A percentile compares a stretch with the other conserved stretches of the same genome.
These are phyloP conservation scores for Chydorus sphaericus DNA, from an alignment of 2,888 invertebrate genomes.

Conservation along the genomic window DNA sequence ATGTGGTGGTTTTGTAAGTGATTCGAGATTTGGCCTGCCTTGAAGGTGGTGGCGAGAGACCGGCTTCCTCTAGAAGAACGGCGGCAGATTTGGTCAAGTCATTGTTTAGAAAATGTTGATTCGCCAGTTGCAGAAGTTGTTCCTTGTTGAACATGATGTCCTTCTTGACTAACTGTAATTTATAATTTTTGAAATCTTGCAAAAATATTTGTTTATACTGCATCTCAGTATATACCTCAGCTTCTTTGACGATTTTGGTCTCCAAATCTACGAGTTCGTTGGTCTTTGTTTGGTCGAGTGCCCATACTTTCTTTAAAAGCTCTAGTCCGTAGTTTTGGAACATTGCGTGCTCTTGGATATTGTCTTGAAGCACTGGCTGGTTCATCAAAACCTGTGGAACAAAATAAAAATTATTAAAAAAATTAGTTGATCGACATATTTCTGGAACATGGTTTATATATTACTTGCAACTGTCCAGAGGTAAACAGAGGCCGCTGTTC, in stretches of 20 bases:
- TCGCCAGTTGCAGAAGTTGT: slow-evolving; percentile 80
- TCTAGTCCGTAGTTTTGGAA: slow-evolving; percentile 90
- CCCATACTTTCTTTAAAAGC: slow-evolving; percentile 75
- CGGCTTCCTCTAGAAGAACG: slow-evolving; percentile 58
- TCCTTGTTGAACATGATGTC: slow-evolving; percentile 87
- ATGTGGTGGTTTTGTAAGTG: too few relatives aligned
- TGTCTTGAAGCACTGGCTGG: slow-evolving; percentile 92
- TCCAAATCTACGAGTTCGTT: slow-evolving; percentile 70
- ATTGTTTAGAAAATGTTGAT: slow-evolving; percentile 65
- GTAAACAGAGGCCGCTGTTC: slow-evolving; percentile 88
- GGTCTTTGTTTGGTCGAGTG: slow-evolving; percentile 65
- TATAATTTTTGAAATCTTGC: slow-evolving; percentile 49
- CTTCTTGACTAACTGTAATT: slow-evolving; percentile 91
- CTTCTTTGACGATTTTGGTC: slow-evolving; percentile 71
- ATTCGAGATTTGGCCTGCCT: slow-evolving; percentile 20
- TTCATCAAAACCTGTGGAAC: slow-evolving; percentile 84
- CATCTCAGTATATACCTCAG: neutral
- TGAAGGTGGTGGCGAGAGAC: slow-evolving; percentile 26
- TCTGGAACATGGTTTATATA: slow-evolving; percentile 14
- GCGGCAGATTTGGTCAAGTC: slow-evolving; percentile 59
- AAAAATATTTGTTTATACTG: neutral
- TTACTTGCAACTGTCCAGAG: slow-evolving; percentile 77
- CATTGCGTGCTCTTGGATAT: slow-evolving; percentile 82
- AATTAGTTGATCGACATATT: neutral
- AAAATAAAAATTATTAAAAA: slow-evolving; percentile 20